Evolutionary conservation across 2,888 invertebrate genomes (phyloP).

Genomic region (Acleris sparsana): DNA sequence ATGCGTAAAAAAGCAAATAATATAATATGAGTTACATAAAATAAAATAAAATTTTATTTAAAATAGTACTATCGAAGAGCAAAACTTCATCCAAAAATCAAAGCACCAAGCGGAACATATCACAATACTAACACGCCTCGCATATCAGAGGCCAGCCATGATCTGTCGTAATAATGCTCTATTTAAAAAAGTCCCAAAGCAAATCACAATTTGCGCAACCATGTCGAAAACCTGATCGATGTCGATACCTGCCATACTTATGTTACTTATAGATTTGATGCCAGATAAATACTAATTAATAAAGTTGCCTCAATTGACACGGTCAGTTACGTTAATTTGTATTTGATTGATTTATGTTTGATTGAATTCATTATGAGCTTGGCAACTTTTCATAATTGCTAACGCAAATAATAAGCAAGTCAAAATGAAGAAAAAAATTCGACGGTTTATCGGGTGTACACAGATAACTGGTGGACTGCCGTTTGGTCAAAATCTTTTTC

Average conservation of each 20-base stretch:
- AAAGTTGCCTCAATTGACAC: conserved; percentile 29
- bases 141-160: conserved; percentile 35
- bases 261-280: conserved; percentile 24
- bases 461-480: no score
- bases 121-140: conserved; percentile 9
- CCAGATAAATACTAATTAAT: conserved; percentile 34
- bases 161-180: conserved; percentile 61
- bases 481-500: no score
- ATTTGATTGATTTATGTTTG: conserved; percentile 26
- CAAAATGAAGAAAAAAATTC: no score
- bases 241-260: conserved; percentile 38
- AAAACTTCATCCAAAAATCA: background rate
- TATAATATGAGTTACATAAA: no score
- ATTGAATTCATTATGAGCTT: conserved; percentile 25
- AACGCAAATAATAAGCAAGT: background rate
- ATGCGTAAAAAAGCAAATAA: no score
- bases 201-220: conserved; percentile 54
- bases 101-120: conserved; percentile 25
- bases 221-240: conserved; percentile 39
- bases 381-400: conserved; percentile 17
- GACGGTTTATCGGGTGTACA: no score
- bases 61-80: background rate
- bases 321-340: conserved; percentile 20
- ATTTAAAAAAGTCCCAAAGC: conserved; percentile 57
- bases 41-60: no score